phyloP scores from a whole-genome alignment of 2,113 vertebrate genomes.

The Tragelaphus buxtoni region DNA sequence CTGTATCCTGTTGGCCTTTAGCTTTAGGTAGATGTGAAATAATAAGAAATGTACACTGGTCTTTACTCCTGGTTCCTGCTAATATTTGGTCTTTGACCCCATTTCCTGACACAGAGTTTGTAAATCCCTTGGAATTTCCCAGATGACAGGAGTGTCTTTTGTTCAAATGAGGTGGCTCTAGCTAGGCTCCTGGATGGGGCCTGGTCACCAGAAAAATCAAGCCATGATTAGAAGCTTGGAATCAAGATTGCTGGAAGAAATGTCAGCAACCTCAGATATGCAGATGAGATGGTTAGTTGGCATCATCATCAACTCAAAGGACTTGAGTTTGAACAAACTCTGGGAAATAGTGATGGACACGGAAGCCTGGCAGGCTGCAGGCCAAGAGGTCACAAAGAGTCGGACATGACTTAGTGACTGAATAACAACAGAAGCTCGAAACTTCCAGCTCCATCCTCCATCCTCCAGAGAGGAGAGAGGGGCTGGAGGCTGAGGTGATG shows the following conservation, averaged over 20 bases:
- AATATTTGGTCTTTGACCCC: background rate
- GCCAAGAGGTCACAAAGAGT: background rate
- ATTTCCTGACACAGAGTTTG: background rate
- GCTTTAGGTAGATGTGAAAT: background rate
- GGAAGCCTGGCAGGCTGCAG: background rate
- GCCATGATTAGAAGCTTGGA: background rate
- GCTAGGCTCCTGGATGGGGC: background rate
- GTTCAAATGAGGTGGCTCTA: background rate
- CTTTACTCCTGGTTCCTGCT: background rate
- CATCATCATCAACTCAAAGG: background rate
- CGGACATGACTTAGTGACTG: background rate
- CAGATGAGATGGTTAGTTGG: background rate
- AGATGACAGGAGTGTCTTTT: background rate
- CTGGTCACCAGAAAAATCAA: background rate
- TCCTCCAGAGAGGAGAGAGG: background rate
- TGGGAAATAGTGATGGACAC: background rate
- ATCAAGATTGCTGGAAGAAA: background rate
- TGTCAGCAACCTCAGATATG: background rate
- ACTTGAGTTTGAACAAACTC: background rate
- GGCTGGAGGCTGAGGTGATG: background rate
- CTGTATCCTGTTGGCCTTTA: background rate
- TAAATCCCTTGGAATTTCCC: background rate
- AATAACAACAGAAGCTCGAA: background rate
- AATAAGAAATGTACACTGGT: background rate
- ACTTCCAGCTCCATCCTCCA: background rate